These are phyloP conservation scores for Rhinopomastus cyanomelas DNA, from an alignment of 2,113 vertebrate genomes.

Conservation along the genomic window DNA sequence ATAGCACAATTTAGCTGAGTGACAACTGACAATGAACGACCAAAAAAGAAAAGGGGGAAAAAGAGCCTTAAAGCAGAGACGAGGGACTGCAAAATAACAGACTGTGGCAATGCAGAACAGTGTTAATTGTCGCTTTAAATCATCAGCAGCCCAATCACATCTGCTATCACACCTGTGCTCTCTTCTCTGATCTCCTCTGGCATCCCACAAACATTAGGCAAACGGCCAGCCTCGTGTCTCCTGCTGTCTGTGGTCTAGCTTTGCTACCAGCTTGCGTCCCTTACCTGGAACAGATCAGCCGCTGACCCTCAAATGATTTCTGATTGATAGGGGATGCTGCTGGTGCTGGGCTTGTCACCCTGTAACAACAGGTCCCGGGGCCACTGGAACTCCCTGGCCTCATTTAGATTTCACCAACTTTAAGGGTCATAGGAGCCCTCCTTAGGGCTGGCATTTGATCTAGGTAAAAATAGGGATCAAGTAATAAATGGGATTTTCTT, in stretches of 20 bases:
- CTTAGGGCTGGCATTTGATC: not conserved
- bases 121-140: constrained; percentile 44
- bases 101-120: constrained; percentile 29
- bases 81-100: not conserved
- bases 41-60: not conserved
- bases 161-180: constrained; percentile 67
- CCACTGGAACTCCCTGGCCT: not conserved
- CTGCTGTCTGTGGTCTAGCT: not conserved
- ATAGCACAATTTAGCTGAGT: constrained; percentile 15
- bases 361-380: not conserved
- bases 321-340: not conserved
- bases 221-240: not conserved
- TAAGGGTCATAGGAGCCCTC: constrained; percentile 23
- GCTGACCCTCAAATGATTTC: constrained; percentile 23
- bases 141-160: constrained; percentile 32
- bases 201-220: constrained; percentile 29
- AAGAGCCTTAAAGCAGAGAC: not conserved
- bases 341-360: constrained; percentile 24
- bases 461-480: not conserved
- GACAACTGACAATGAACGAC: not conserved
- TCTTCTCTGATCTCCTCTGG: constrained; percentile 27
- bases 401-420: constrained; percentile 6
- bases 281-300: not conserved
- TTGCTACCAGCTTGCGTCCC: not conserved
- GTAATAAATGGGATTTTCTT: not conserved